These are phyloP conservation scores for Chelon labrosus DNA, from an alignment of 2,797 vertebrate genomes.

Conservation along the genomic window DNA sequence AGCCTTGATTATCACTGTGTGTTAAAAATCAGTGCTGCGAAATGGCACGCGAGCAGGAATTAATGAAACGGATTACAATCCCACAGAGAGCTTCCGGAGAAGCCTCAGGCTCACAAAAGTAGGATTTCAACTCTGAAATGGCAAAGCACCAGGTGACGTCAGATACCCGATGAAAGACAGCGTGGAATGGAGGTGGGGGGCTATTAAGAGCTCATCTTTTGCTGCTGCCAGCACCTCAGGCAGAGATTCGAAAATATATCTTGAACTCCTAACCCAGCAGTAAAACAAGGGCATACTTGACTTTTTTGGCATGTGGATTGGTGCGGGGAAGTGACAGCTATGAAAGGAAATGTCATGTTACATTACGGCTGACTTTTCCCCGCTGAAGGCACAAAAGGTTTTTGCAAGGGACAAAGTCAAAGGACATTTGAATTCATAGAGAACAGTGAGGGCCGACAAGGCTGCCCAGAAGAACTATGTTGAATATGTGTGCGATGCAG, in stretches of 20 bases:
- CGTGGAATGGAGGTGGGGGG: neutral
- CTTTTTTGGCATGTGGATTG: slow-evolving; percentile 1
- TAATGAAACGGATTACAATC: slow-evolving; percentile 44
- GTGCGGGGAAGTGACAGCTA: neutral
- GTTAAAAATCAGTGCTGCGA: slow-evolving; percentile 12
- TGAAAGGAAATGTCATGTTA: slow-evolving; percentile 19
- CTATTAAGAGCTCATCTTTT: slow-evolving; percentile 17
- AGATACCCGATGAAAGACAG: neutral
- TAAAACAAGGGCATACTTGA: slow-evolving; percentile 11
- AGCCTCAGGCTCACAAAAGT: slow-evolving; percentile 24
- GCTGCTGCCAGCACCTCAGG: slow-evolving; percentile 20
- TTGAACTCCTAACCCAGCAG: neutral
- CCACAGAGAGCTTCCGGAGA: slow-evolving; percentile 18
- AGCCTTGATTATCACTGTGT: slow-evolving; percentile 29
- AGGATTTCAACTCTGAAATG: slow-evolving; percentile 33
- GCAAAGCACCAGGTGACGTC: slow-evolving; percentile 29
- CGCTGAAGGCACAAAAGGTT: neutral
- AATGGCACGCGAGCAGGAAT: slow-evolving; percentile 36
- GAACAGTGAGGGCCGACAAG: slow-evolving; percentile 3
- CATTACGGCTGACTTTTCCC: slow-evolving; percentile 13
- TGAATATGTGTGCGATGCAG: neutral
- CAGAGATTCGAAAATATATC: slow-evolving; percentile 27
- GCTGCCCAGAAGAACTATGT: slow-evolving; percentile 7
- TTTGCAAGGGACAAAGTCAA: slow-evolving; percentile 1
- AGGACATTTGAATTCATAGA: slow-evolving; percentile 7